Conservation (phyloP, 2,113 vertebrate genomes). For the Zosterops pallidus region DNA sequence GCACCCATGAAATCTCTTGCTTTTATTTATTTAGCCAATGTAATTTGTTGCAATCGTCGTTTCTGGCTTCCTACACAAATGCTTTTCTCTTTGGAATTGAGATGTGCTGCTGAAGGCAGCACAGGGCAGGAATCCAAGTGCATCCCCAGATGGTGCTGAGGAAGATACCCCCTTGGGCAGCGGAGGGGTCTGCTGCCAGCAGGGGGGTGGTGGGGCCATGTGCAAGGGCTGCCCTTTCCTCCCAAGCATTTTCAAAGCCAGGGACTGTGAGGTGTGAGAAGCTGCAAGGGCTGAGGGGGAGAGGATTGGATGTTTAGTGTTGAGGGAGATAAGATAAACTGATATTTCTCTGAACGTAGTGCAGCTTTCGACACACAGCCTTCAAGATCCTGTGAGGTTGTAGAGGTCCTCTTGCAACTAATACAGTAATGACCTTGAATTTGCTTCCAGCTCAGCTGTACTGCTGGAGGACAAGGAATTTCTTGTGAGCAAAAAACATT, state of each 20-base stretch:
- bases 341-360: not conserved
- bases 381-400: slow-evolving; percentile 11
- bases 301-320: not conserved
- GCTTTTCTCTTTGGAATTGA: not conserved
- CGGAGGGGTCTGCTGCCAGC: fast-evolving
- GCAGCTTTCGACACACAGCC: not conserved
- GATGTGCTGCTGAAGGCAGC: not conserved
- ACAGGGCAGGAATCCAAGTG: not conserved
- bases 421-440: slow-evolving; percentile 61
- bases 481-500: slow-evolving; percentile 53
- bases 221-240: not conserved
- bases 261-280: not conserved
- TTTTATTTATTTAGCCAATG: not conserved
- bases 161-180: not conserved
- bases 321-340: slow-evolving; percentile 14
- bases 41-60: not conserved
- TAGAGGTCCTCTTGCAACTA: slow-evolving; percentile 25
- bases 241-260: not conserved
- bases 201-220: not conserved
- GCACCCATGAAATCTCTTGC: not conserved
- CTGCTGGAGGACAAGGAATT: slow-evolving; percentile 55
- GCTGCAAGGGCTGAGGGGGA: not conserved
- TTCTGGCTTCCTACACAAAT: not conserved
- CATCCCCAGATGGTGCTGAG: not conserved
- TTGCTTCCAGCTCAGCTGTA: slow-evolving; percentile 47